These are phyloP conservation scores for Clivina fossor DNA, from an alignment of 2,888 invertebrate species.

Conservation along the genomic window DNA sequence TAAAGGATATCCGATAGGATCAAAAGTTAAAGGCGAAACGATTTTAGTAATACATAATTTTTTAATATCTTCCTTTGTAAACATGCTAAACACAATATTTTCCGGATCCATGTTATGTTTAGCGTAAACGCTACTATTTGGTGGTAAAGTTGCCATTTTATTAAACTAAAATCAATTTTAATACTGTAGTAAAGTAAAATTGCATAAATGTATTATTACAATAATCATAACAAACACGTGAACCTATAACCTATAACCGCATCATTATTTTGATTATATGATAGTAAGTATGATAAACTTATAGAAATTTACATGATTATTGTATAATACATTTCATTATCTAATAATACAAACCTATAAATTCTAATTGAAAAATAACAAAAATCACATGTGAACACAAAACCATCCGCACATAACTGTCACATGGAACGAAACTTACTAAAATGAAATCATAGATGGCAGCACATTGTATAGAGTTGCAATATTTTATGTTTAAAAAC, in stretches of 20 bases:
- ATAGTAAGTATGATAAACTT: no score
- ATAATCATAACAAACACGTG: constrained; percentile 3
- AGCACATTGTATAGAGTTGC: no score
- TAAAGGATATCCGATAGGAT: constrained; percentile 78
- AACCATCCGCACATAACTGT: constrained; percentile 20
- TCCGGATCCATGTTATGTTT: constrained; percentile 25
- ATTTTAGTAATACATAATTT: constrained; percentile 82
- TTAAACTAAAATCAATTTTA: constrained; percentile 5
- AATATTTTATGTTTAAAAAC: not conserved
- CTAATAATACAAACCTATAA: no score
- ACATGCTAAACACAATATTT: constrained; percentile 66
- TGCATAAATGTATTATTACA: not conserved
- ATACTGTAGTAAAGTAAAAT: not conserved
- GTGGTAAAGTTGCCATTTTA: constrained; percentile 8
- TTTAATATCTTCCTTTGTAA: constrained; percentile 73
- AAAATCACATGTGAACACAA: not conserved
- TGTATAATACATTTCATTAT: no score
- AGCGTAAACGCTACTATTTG: constrained; percentile 15
- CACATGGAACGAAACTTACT: not conserved
- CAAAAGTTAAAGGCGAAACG: constrained; percentile 75
- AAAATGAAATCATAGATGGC: not conserved
- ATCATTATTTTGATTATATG: no score
- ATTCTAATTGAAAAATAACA: no score
- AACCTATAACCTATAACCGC: constrained; percentile 15
- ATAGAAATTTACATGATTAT: no score